Conservation (phyloP, 2,888 invertebrate genomes). For the Furcula furcula region DNA sequence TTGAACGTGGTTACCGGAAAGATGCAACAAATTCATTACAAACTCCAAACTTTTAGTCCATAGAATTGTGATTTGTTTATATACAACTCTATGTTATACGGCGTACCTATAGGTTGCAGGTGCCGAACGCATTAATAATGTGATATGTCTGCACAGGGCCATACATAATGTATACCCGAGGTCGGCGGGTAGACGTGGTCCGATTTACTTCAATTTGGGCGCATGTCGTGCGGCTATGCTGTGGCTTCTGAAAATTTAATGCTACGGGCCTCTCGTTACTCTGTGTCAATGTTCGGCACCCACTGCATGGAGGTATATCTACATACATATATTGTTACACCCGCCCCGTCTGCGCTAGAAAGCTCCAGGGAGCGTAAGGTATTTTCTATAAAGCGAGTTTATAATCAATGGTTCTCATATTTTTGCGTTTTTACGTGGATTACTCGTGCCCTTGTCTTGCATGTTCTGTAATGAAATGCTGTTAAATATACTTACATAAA, state of each 20-base stretch:
- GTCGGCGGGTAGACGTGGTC: conserved; percentile 23
- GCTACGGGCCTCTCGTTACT: conserved; percentile 44
- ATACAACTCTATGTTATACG: too few relatives aligned
- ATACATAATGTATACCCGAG: conserved; percentile 20
- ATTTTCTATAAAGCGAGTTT: conserved; percentile 28
- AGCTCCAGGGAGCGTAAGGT: conserved; percentile 15
- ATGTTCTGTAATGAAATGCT: too few relatives aligned
- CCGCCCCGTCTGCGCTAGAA: background rate
- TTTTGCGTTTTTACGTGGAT: too few relatives aligned
- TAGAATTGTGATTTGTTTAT: too few relatives aligned
- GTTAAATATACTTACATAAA: too few relatives aligned
- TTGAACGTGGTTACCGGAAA: too few relatives aligned
- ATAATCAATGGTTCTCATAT: conserved; percentile 30
- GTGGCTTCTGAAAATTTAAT: conserved; percentile 55
- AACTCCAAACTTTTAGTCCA: too few relatives aligned
- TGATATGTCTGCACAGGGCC: conserved; percentile 15
- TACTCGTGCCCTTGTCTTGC: too few relatives aligned
- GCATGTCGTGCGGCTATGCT: conserved; percentile 42
- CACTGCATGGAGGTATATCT: conserved; percentile 1
- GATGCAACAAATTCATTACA: too few relatives aligned
- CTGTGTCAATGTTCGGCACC: conserved; percentile 45
- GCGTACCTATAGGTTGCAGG: conserved; percentile 8
- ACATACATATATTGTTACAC: conserved; percentile 26
- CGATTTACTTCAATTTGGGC: conserved; percentile 53
- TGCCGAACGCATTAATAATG: conserved; percentile 19